These are phyloP conservation scores for Cheilosia scutellata DNA, from an alignment of 2,888 invertebrate genomes.

Conservation along the genomic window DNA sequence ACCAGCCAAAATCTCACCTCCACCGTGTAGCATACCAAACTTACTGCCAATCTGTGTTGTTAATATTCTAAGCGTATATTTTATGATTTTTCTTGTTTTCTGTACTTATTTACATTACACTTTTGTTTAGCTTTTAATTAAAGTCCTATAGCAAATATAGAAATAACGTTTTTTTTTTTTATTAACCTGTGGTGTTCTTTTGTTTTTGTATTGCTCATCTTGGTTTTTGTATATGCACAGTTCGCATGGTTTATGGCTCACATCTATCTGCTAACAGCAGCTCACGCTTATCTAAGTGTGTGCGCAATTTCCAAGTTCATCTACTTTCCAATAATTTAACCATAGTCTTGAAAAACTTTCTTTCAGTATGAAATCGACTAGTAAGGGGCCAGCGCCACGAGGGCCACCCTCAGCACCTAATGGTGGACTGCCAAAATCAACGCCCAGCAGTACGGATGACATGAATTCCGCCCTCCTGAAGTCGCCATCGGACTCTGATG, in stretches of 20 bases:
- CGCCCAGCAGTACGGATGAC: slow-evolving; percentile 88
- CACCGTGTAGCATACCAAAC: slow-evolving; percentile 46
- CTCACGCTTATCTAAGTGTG: slow-evolving; percentile 38
- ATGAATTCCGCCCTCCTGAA: slow-evolving; percentile 89
- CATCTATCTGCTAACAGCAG: slow-evolving; percentile 10
- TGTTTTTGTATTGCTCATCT: slow-evolving; percentile 34
- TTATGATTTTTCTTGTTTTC: slow-evolving; percentile 23
- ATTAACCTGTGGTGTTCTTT: slow-evolving; percentile 26
- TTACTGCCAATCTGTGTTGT: slow-evolving; percentile 69
- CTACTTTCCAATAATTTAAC: slow-evolving; percentile 65
- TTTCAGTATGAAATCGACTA: slow-evolving; percentile 82
- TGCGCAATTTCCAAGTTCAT: slow-evolving; percentile 15
- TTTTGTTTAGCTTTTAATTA: slow-evolving; percentile 20
- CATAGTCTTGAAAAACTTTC: slow-evolving; percentile 70
- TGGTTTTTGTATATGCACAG: neutral
- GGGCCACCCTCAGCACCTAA: slow-evolving; percentile 81
- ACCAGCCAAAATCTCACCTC: slow-evolving; percentile 37
- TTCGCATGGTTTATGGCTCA: slow-evolving; percentile 54
- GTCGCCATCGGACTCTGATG: slow-evolving; percentile 85
- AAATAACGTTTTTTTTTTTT: slow-evolving; percentile 24
- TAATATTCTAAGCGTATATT: slow-evolving; percentile 52
- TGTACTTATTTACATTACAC: slow-evolving; percentile 17
- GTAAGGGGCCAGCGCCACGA: slow-evolving; percentile 76
- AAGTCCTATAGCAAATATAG: slow-evolving; percentile 50
- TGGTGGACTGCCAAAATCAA: slow-evolving; percentile 84